phyloP scores from a whole-genome alignment of 1,140 invertebrate species.

The Druon quercuslanigerum region DNA sequence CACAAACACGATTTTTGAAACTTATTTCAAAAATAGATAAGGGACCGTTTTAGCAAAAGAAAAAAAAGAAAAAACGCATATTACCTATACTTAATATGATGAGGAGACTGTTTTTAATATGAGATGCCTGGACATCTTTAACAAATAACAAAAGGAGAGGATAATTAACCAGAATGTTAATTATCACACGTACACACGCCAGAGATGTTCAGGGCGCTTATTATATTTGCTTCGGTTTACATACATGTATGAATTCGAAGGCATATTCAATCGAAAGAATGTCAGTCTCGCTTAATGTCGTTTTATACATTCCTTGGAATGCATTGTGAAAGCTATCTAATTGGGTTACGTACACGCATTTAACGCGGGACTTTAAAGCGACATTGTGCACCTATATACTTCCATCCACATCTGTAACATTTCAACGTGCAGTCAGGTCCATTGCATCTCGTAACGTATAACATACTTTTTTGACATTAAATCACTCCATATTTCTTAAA shows the following conservation, averaged over 20 bases:
- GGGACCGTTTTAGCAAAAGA: too few species aligned
- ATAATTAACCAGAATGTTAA: too few species aligned
- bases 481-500: not conserved
- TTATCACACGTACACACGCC: not conserved
- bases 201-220: not conserved
- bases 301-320: constrained; percentile 27
- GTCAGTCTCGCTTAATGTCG: constrained; percentile 20
- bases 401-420: not conserved
- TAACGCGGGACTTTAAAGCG: not conserved
- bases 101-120: too few species aligned
- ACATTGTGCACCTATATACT: not conserved
- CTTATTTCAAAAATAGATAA: too few species aligned
- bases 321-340: constrained; percentile 29
- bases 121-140: too few species aligned
- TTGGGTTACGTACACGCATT: constrained; percentile 30
- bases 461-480: not conserved
- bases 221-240: constrained; percentile 29
- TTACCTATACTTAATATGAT: too few species aligned
- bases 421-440: not conserved
- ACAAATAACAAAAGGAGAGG: too few species aligned
- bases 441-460: not conserved
- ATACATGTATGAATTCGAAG: constrained; percentile 26
- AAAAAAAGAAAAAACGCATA: too few species aligned
- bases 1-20: too few species aligned
- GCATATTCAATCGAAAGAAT: constrained; percentile 24